phyloP scores from a whole-genome alignment of 2,113 vertebrate genomes.

The Gnathochromis pfefferi region DNA sequence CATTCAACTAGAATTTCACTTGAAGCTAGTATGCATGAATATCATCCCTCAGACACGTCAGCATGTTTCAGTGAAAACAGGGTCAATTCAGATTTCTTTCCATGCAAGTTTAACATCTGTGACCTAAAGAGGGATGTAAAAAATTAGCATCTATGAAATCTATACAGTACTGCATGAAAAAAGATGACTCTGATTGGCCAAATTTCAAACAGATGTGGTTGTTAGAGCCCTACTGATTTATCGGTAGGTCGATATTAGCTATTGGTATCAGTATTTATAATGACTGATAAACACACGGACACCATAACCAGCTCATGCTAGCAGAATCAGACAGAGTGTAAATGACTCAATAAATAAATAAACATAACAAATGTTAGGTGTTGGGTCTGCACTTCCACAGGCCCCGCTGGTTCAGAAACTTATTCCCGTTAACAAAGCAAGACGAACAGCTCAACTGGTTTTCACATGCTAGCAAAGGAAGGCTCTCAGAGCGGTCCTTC shows the following conservation, averaged over 20 bases:
- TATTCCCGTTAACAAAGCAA: not conserved
- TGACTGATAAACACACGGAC: not conserved
- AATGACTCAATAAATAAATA: not conserved
- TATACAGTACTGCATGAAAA: not conserved
- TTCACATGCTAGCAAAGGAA: not conserved
- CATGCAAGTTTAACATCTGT: not conserved
- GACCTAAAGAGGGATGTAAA: not conserved
- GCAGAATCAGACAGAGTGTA: not conserved
- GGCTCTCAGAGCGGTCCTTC: not conserved
- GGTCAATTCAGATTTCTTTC: not conserved
- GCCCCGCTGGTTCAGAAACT: fast-evolving
- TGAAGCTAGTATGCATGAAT: not conserved
- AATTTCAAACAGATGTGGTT: not conserved
- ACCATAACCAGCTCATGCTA: not conserved
- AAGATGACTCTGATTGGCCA: not conserved
- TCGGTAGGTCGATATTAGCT: not conserved
- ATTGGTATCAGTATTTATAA: not conserved
- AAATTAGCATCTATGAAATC: not conserved
- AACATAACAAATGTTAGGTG: not conserved
- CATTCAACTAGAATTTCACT: not conserved
- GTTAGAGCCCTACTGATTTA: not conserved
- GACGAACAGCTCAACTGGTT: not conserved
- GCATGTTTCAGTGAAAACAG: not conserved
- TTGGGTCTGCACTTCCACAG: not conserved
- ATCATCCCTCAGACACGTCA: not conserved